Base-by-base conservation (phyloP, 2,797 vertebrate species). In the Amazona ochrocephala region DNA sequence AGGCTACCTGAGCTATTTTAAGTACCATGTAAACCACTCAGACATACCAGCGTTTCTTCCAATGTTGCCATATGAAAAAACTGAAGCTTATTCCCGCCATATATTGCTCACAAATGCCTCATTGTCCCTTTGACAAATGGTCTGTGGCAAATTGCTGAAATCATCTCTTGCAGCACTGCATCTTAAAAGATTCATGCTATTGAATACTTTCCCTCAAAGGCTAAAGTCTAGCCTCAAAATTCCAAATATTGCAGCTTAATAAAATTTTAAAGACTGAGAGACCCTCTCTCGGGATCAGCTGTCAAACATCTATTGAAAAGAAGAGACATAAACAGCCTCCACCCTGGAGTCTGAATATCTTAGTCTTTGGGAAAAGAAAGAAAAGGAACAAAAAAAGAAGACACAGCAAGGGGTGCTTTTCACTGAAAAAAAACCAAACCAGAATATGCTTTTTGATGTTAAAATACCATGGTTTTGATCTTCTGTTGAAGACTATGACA, bases 231-330 rank as follows among this genome's bases (percentile, higher is more conserved):
- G 94, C 91, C 93, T 97, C 96, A 95, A 97, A 98, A 97, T 97
- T 98, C 95, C 96, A 97, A 98, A 98, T 97, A 97, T 97, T 95
- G 58, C 90, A 97, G 95, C 83, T 97, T 98, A 97, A 97, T 98
- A 97, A 98, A 98, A 97, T 95, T 98, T 98, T 98, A 95, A 98
- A 98, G 96, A 97, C 92, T 95, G 83, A 53, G 85, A 97, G 95
- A 93, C 68, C 88, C 87, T 98, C 98, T 98, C 98, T 75, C 44
- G 98, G 98, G 98, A 98, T 95, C 87, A 93, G 93, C 98, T 99
- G 98, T 98, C 98, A 98, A 98, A 97, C 87, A 95, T 98, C 96
- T 98, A 97, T 96, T 97, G 96, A 97, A 98, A 98, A 97, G 97
- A 97, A 97, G 97, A 97, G 96, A 97, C 93, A 98, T 93, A 98